Evolutionary conservation across 2,113 vertebrate species (phyloP).

Genomic region (Gila orcuttii): DNA sequence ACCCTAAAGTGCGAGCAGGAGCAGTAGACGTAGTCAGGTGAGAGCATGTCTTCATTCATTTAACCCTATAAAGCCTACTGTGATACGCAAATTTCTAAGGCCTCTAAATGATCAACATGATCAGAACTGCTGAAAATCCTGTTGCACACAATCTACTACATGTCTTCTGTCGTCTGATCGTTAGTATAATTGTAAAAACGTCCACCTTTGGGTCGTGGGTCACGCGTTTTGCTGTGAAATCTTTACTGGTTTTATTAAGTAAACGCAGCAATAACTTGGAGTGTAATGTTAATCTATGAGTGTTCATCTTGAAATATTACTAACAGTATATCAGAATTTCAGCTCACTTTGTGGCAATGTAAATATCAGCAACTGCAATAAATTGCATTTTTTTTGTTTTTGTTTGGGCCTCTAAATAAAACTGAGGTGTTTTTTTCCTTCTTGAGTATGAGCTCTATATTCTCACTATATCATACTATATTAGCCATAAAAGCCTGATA

Average conservation of each 20-base stretch:
- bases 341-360: neutral
- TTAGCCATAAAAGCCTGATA: neutral
- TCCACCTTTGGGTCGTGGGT: neutral
- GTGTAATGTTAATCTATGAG: no score
- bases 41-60: conserved; percentile 35
- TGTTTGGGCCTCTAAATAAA: neutral
- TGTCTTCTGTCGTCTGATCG: neutral
- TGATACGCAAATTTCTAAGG: neutral
- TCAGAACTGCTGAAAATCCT: neutral
- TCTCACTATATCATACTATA: neutral
- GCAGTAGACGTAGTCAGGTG: conserved; percentile 97
- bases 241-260: neutral
- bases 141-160: neutral
- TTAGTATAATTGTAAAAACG: neutral
- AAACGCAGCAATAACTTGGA: neutral
- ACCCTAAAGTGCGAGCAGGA: conserved; percentile 95
- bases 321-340: neutral
- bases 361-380: neutral
- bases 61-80: neutral
- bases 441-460: neutral
- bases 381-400: neutral
- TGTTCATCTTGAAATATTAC: no score
- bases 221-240: neutral
- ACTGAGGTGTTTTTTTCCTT: neutral
- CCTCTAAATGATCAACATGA: neutral